Base-by-base conservation (phyloP, 2,113 vertebrate species). In the Pangasianodon gigas region DNA sequence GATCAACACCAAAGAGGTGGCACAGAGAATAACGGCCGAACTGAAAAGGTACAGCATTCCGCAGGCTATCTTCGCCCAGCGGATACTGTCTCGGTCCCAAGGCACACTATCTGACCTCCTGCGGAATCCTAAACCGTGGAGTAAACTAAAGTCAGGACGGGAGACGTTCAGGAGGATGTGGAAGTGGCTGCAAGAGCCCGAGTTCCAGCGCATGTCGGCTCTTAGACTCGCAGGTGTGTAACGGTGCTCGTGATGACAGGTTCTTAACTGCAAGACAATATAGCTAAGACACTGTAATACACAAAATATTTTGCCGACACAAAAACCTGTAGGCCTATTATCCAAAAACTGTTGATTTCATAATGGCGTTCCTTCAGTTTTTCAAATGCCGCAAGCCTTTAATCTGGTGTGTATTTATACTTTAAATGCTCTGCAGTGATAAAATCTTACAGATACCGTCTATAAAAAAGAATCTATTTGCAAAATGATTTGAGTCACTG, bases 91-190 rank as follows among this genome's bases (percentile, higher is more conserved):
- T 96, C 97, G 98, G 90, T 99, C 98, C 67, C 98, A 99, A 95
- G 98, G 98, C 92, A 99, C 98, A 56, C 97, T 99, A 88, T 99
- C 98, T 79, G 98, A 99, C 95, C 97, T 99, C 93, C 97, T 99
- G 95, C 94, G 98, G 92, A 99, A 99, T 93, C 98, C 98, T 94
- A 99, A 99, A 95, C 98, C 98, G 84, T 99, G 98, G 98, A 98
- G 98, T 97, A 99, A 99, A 95, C 98, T 99, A 94, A 99, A 99
- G 95, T 99, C 98, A 0, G 98, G 98, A 89, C 97, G 98, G 26
- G 98, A 99, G 96, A 99, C 98, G 90, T 99, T 99, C 96, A 96
- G 98, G 90, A 97, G 98, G 96, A 99, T 99, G 98, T 99, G 98
- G 98, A 99, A 98, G 96, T 99, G 98, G 98, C 96, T 99, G 81